phyloP scores from a whole-genome alignment of 2,797 vertebrate genomes.

The Pipistrellus pygmaeus region DNA sequence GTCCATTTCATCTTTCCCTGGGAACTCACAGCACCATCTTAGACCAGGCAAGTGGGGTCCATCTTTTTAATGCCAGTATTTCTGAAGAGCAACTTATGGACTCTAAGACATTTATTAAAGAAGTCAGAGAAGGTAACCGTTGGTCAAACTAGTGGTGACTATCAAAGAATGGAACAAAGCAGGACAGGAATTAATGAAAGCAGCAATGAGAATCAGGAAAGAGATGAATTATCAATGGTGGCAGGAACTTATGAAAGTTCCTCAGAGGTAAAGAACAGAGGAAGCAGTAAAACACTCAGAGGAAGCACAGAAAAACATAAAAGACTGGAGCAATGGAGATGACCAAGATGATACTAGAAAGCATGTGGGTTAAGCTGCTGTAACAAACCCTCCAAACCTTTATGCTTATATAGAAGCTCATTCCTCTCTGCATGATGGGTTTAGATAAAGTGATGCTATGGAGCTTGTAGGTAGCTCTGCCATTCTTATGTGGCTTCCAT shows the following conservation, averaged over 20 bases:
- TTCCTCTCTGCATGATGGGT: not conserved
- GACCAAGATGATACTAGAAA: not conserved
- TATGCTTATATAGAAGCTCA: not conserved
- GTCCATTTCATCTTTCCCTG: not conserved
- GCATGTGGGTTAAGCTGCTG: not conserved
- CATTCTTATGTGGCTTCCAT: not conserved
- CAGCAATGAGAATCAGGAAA: not conserved
- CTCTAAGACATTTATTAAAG: not conserved
- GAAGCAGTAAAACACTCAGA: not conserved
- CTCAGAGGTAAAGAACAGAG: not conserved
- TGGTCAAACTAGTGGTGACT: not conserved
- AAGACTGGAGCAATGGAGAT: not conserved
- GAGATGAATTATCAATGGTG: not conserved
- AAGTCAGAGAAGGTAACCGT: not conserved
- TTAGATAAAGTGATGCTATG: not conserved
- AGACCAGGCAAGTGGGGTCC: not conserved
- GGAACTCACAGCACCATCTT: not conserved
- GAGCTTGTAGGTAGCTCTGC: not conserved
- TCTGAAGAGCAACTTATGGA: not conserved
- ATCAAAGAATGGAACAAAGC: not conserved
- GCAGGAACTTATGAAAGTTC: not conserved
- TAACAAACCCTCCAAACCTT: not conserved
- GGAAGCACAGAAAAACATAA: not conserved
- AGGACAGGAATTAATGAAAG: not conserved
- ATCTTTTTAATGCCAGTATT: not conserved